Percentiles rank a stretch among this genome's conserved stretches.
These are phyloP conservation scores for Drosophila tropicalis DNA, from an alignment of 1,140 invertebrate genomes.

Conservation along the genomic window DNA sequence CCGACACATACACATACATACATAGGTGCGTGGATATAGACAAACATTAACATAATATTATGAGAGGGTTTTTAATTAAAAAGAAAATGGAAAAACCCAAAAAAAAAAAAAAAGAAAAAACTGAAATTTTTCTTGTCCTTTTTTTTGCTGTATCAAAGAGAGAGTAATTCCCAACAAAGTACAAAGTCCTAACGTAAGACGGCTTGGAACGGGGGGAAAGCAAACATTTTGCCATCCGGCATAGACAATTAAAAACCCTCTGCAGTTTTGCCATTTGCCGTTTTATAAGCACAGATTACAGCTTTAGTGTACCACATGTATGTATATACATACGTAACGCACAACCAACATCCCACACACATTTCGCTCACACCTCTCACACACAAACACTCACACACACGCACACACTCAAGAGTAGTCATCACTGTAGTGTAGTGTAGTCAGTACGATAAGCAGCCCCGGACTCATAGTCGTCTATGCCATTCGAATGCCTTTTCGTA, in stretches of 20 bases:
- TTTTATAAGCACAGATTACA: conserved; percentile 82
- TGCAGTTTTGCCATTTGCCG: conserved; percentile 74
- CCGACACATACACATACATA: neutral
- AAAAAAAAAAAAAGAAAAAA: conserved; percentile 59
- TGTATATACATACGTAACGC: conserved; percentile 51
- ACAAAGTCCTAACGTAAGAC: no score
- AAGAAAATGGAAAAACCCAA: neutral
- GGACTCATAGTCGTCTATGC: conserved; percentile 29
- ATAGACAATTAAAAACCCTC: conserved; percentile 80
- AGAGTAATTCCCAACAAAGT: conserved; percentile 51
- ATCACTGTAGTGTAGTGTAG: neutral
- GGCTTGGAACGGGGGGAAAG: no score
- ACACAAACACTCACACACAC: conserved; percentile 52
- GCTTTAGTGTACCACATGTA: conserved; percentile 47
- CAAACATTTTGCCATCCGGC: conserved; percentile 54
- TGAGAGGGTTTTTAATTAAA: conserved; percentile 79
- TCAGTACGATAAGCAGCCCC: conserved; percentile 59
- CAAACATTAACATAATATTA: conserved; percentile 80
- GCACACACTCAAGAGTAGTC: neutral
- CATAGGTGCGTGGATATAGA: conserved; percentile 43
- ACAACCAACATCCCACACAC: conserved; percentile 25
- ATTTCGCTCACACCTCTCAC: conserved; percentile 16
- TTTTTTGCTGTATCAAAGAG: conserved; percentile 18
- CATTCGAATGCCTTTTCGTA: conserved; percentile 20
- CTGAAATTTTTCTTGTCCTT: conserved; percentile 12